Conservation (phyloP, 1,140 invertebrate species). For the Triops cancriformis region DNA sequence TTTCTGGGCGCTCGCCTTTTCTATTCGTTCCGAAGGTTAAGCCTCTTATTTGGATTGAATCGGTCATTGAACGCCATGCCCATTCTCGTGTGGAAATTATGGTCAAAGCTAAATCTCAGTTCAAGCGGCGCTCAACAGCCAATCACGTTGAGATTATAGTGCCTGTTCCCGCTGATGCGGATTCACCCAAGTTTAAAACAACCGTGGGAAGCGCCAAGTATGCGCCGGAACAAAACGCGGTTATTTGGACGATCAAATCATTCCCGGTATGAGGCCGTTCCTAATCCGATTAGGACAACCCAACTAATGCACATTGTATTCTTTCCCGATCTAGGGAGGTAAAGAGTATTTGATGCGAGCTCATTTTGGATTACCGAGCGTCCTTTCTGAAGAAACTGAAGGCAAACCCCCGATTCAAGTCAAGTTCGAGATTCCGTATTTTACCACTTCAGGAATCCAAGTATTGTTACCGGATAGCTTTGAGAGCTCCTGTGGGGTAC, state of each 20-base stretch:
- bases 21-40: conserved; percentile 56
- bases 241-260: conserved; percentile 99
- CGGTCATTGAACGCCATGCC: conserved; percentile 96
- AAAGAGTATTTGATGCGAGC: conserved; percentile 99
- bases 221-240: conserved; percentile 92
- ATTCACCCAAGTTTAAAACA: conserved; percentile 98
- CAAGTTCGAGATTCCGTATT: conserved; percentile 99
- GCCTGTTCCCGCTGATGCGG: conserved; percentile 94
- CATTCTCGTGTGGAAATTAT: conserved; percentile 98
- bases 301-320: conserved; percentile 21
- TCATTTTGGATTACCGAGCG: conserved; percentile 97
- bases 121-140: conserved; percentile 94
- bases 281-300: neutral
- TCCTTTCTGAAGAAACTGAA: conserved; percentile 89
- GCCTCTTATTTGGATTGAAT: conserved; percentile 99
- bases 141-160: conserved; percentile 99
- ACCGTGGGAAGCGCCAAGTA: conserved; percentile 97
- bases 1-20: conserved; percentile 16
- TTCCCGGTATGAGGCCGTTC: conserved; percentile 60
- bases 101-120: conserved; percentile 99
- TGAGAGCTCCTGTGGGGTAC: neutral
- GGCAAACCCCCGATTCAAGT: conserved; percentile 97
- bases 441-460: conserved; percentile 98
- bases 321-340: conserved; percentile 55
- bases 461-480: conserved; percentile 40